Evolutionary conservation across 2,797 vertebrate species (phyloP).

Genomic region (Sarcoramphus papa): DNA sequence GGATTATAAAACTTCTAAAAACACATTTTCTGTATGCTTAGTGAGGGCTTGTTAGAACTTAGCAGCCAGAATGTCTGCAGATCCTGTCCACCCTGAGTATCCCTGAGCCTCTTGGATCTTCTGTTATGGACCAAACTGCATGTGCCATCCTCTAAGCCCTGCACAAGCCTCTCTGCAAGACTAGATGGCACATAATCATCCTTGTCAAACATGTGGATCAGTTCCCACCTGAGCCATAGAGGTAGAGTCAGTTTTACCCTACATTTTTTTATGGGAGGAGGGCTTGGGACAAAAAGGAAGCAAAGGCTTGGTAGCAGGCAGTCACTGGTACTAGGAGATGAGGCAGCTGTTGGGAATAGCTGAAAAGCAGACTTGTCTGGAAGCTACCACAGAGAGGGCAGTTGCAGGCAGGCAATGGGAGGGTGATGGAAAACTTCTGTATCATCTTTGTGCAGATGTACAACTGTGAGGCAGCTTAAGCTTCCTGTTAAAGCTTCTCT

Average conservation of each 20-base stretch:
- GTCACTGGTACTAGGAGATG: neutral
- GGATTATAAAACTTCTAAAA: neutral
- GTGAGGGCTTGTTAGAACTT: neutral
- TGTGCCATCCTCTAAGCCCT: neutral
- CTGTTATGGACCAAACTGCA: neutral
- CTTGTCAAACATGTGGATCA: neutral
- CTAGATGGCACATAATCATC: neutral
- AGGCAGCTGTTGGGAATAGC: neutral
- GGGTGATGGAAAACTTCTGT: neutral
- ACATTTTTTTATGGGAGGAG: fast-evolving
- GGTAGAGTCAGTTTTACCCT: neutral
- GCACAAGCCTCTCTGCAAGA: neutral
- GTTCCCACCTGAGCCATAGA: neutral
- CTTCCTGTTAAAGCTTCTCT: neutral
- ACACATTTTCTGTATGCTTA: neutral
- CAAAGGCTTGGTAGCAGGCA: neutral
- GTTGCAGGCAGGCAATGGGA: neutral
- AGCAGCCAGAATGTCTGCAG: neutral
- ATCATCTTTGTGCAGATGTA: neutral
- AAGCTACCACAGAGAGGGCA: neutral
- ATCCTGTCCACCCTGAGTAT: neutral
- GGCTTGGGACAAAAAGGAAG: neutral
- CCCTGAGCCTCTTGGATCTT: neutral
- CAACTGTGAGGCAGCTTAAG: neutral
- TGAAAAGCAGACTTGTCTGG: neutral